A percentile compares a stretch with the other conserved stretches of the same genome.
Conservation (phyloP, 2,888 invertebrate genomes). For the Torymus texanus region DNA sequence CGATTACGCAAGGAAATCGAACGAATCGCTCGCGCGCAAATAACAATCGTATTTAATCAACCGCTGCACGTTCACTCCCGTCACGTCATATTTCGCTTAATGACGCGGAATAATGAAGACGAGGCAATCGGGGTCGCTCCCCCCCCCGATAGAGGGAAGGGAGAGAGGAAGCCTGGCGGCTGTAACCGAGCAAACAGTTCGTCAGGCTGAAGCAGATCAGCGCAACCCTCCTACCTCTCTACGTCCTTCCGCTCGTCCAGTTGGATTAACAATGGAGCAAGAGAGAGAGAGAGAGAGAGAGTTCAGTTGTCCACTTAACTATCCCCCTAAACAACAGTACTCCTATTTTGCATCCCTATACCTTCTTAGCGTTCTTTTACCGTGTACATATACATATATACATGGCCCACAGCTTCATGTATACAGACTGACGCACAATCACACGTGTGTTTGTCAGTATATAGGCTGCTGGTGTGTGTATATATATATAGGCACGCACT, state of each 20-base stretch:
- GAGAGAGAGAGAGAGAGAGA: background rate
- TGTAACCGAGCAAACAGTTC: constrained; percentile 59
- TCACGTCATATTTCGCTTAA: constrained; percentile 42
- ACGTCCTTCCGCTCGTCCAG: constrained; percentile 51
- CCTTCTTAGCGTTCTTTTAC: background rate
- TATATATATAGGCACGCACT: no score
- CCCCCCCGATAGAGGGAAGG: constrained; percentile 56
- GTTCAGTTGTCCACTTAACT: constrained; percentile 21
- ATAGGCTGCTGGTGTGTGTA: no score
- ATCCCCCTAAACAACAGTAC: constrained; percentile 20
- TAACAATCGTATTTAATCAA: constrained; percentile 38
- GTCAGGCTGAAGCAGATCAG: constrained; percentile 47
- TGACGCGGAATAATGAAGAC: constrained; percentile 58
- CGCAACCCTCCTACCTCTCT: constrained; percentile 38
- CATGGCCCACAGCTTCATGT: no score
- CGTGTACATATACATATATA: background rate
- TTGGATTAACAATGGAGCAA: constrained; percentile 32
- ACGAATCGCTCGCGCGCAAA: constrained; percentile 19
- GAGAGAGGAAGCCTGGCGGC: background rate
- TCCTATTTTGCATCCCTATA: constrained; percentile 5
- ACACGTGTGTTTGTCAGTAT: no score
- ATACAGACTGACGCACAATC: no score
- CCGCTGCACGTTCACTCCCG: background rate
- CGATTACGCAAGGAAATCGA: constrained; percentile 15
- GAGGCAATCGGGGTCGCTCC: constrained; percentile 56